Base-by-base conservation (phyloP, 2,888 invertebrate genomes). In the Copidosoma aretas region DNA sequence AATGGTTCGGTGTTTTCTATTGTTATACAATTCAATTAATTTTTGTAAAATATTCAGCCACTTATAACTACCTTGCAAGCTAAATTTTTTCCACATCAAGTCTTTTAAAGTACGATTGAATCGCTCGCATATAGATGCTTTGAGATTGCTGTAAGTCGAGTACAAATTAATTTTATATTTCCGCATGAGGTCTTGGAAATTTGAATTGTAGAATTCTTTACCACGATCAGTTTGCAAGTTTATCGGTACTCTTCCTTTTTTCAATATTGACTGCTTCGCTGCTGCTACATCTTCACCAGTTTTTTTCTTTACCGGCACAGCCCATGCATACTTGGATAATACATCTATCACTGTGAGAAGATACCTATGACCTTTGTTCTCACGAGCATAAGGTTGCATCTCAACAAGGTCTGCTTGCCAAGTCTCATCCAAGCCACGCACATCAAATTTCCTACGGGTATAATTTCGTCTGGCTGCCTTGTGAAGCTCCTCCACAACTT, bases 361-460 rank as follows among this genome's bases (percentile, higher is more conserved):
- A 5, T 8, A 32, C 32, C 32, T 5, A 32, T 32, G 8, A 5
- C 4, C 32, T 32, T 32, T 32, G 32, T 32, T 32, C 8, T 32
- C 32, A 32, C 32, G 8, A 32, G 8, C 32, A 8, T 32, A 32
- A 32, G 32, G 63, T 39, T 68, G 69, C 79, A 83, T 78, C 68
- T 80, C 79, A 19, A 79, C 81, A 10, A 84, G 75, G 78, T 85
- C 84, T n/a, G 80, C 80, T 78, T 85, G 84, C 84, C 81, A 84
- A 19, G 83, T 75, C 72, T 32, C 8, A 3, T 32, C 32, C 8
- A 32, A 32, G 8, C 8, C 32, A 32, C 32, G 32, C 8, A 32
- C 85, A 82, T 76, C 84, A 79, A 10, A 84, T 73, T 56, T 78
- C 82, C 56, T 39, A 15, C 60, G 59, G n/a, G 1, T n/a, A 63